Conservation (phyloP, 2,113 vertebrate species). For the Isichthys henryi region DNA sequence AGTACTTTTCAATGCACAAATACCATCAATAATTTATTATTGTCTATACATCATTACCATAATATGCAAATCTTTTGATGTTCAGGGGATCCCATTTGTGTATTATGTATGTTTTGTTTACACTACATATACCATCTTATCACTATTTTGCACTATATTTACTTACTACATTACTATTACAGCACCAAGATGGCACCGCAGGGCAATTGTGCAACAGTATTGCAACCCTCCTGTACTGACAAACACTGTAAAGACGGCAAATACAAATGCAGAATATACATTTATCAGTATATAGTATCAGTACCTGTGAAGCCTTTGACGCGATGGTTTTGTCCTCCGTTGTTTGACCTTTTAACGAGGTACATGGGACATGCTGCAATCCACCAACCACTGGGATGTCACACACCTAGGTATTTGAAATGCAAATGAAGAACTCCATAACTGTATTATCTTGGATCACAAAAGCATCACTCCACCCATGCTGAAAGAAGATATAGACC, state of each 20-base stretch:
- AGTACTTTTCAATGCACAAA: background rate
- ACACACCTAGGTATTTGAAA: conserved; percentile 4
- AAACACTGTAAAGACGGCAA: background rate
- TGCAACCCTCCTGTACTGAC: background rate
- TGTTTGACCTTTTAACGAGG: background rate
- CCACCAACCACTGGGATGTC: background rate
- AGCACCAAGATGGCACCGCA: background rate
- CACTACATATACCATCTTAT: background rate
- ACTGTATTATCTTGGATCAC: background rate
- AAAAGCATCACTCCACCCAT: background rate
- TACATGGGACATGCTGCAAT: background rate
- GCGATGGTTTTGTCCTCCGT: background rate
- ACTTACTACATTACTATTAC: background rate
- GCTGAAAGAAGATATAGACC: background rate
- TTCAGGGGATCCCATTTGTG: background rate
- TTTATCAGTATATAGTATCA: background rate
- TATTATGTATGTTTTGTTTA: background rate
- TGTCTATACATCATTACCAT: background rate
- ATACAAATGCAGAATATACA: background rate
- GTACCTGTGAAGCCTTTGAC: background rate
- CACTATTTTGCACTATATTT: background rate
- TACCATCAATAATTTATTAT: background rate
- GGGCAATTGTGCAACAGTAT: background rate
- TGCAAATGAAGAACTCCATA: background rate
- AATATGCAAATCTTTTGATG: background rate